phyloP scores from a whole-genome alignment of 2,113 vertebrate genomes.

The Podarcis raffonei region DNA sequence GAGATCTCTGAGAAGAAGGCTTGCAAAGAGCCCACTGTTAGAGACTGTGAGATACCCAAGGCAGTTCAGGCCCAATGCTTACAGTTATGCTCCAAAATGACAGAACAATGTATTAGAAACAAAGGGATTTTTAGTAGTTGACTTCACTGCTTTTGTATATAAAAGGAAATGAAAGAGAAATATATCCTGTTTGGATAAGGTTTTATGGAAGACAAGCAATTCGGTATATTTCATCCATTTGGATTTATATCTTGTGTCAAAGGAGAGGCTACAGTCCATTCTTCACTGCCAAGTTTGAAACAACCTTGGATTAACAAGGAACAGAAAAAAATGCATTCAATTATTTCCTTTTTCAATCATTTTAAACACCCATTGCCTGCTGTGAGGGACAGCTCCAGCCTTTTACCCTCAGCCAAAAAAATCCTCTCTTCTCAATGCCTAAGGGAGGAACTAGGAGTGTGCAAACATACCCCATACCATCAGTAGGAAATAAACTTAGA shows the following conservation, averaged over 20 bases:
- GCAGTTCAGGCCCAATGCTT: background rate
- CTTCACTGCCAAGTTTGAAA: constrained; percentile 25
- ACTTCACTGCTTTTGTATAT: constrained; percentile 11
- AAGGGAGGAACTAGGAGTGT: background rate
- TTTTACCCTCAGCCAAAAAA: constrained; percentile 8
- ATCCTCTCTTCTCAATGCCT: background rate
- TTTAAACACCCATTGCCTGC: background rate
- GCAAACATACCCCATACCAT: background rate
- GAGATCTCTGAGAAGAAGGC: background rate
- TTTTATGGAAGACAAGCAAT: constrained; percentile 10
- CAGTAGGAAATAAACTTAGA: background rate
- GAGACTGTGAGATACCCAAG: background rate
- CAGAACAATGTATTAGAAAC: background rate
- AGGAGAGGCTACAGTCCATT: background rate
- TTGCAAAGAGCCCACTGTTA: background rate
- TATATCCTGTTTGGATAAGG: constrained; percentile 19
- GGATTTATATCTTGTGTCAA: constrained; percentile 18
- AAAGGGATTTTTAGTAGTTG: background rate
- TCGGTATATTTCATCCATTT: constrained; percentile 8
- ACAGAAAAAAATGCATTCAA: background rate
- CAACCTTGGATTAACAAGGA: constrained; percentile 25
- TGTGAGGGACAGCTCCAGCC: constrained; percentile 15
- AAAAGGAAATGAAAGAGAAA: constrained; percentile 20
- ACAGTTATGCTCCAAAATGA: background rate
- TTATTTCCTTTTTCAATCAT: constrained; percentile 13